Percentiles rank a stretch among this genome's conserved stretches.
Conservation (phyloP, 2,113 vertebrate genomes). For the Lasiurus cinereus region DNA sequence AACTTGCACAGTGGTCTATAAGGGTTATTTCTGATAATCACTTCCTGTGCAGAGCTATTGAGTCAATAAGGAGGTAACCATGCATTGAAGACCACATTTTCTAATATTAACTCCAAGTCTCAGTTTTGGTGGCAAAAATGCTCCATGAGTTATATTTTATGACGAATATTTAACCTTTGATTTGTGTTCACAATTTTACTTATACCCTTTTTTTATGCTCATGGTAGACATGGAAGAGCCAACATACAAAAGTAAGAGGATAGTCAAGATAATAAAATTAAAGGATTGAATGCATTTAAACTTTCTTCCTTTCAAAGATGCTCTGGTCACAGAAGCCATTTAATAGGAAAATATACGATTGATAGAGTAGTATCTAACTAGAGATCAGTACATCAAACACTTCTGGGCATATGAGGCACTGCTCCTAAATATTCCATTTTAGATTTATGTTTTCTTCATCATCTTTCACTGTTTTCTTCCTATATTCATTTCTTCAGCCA, state of each 20-base stretch:
- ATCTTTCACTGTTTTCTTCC: background rate
- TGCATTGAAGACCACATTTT: background rate
- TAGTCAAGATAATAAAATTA: background rate
- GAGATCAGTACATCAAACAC: background rate
- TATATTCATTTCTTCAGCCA: background rate
- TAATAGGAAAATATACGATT: background rate
- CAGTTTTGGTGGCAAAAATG: background rate
- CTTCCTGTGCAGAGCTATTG: background rate
- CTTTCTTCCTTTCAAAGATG: background rate
- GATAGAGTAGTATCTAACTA: background rate
- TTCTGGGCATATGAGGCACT: background rate
- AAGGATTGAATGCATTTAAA: background rate
- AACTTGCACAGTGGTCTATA: background rate
- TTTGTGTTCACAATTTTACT: slow-evolving; percentile 39
- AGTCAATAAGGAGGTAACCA: background rate
- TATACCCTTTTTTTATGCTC: background rate
- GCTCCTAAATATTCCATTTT: background rate
- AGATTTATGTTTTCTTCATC: background rate
- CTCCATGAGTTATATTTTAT: background rate
- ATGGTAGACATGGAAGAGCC: background rate
- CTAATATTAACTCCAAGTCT: background rate
- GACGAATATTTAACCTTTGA: background rate
- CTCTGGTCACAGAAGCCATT: background rate
- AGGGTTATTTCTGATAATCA: background rate
- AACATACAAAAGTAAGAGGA: background rate